A percentile compares a stretch with the other conserved stretches of the same genome.
Evolutionary conservation across 2,113 vertebrate species (phyloP).

Genomic region (Salvelinus fontinalis): DNA sequence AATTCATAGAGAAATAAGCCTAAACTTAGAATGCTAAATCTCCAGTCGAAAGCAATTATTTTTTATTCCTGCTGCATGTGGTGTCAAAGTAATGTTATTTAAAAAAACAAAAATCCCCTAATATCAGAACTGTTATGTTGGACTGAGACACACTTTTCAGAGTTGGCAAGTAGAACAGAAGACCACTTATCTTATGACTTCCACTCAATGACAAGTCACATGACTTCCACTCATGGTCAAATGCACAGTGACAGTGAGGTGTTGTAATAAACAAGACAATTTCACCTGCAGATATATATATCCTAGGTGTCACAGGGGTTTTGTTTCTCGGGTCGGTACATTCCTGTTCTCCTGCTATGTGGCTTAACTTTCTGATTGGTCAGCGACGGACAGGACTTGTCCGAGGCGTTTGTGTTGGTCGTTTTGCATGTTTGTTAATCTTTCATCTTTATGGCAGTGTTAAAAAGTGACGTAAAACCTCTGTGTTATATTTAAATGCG

Average conservation of each 20-base stretch:
- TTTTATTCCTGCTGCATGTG: too few relatives aligned
- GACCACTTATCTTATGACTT: background rate
- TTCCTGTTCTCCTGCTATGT: background rate
- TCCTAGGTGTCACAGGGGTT: background rate
- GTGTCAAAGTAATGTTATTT: too few relatives aligned
- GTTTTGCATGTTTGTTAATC: conserved; percentile 22
- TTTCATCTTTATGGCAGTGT: conserved; percentile 21
- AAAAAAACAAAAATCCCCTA: too few relatives aligned
- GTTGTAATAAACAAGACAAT: conserved; percentile 5
- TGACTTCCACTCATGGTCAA: background rate
- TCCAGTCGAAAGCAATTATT: too few relatives aligned
- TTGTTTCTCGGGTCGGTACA: background rate
- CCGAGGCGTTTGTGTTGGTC: conserved; percentile 22
- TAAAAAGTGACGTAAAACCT: conserved; percentile 29
- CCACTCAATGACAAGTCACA: background rate
- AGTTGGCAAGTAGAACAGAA: too few relatives aligned
- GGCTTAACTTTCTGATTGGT: background rate
- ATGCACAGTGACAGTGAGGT: conserved; percentile 38
- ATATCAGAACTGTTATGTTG: too few relatives aligned
- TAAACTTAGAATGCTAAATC: too few relatives aligned
- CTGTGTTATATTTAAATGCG: too few relatives aligned
- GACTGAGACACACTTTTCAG: too few relatives aligned
- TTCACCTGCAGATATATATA: conserved; percentile 1
- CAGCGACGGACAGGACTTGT: background rate
- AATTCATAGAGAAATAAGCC: too few relatives aligned